Evolutionary conservation across 2,113 vertebrate species (phyloP), one percentile per base, ranked within the genome.

Genomic region (Eudorcas thomsonii): DNA sequence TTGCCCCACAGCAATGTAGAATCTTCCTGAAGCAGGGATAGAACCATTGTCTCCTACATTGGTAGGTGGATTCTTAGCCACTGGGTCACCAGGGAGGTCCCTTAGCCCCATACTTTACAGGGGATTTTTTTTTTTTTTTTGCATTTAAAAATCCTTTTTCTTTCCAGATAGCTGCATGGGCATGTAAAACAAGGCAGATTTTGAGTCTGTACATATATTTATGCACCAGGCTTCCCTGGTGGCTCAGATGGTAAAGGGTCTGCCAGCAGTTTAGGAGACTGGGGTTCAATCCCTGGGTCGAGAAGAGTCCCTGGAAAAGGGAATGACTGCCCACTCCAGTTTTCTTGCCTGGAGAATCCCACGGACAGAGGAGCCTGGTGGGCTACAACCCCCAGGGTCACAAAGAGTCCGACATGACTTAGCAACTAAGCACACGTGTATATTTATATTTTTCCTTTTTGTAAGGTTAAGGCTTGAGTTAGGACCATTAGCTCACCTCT

Each of bases 321-420:
- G n/a, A 12, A 71, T 71, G 67, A 39, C 19, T 23, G n/a, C 10
- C 67, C n/a, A 71, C 67, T 71, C 67, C 0, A 5, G n/a, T 71
- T 39, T 71, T 6, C n/a, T 39, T 71, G n/a, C 67, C n/a, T 71
- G n/a, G 67, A 71, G n/a, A 71, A 71, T 71, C 67, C n/a, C n/a
- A 71, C 0, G 2, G 67, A 39, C 67, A 71, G n/a, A 71, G n/a
- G 67, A 71, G 67, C 67, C 67, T 71, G n/a, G 67, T 39, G 67
- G 67, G 67, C 67, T 71, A 71, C 67, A 71, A 39, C 12, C n/a
- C 67, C 23, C n/a, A 39, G 67, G 67, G 67, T 71, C 67, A 39
- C n/a, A 23, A 9, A n/a, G n/a, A n/a, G n/a, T 23, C 10, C 2
- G 0, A 39, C 19, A 39, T 0, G 19, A 71, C 67, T 23, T 39